Percentiles rank a stretch among this genome's conserved stretches.
Evolutionary conservation across 35 echinoderm and acorn worm species (phyloP).

Genomic region (Lytechinus variegatus): DNA sequence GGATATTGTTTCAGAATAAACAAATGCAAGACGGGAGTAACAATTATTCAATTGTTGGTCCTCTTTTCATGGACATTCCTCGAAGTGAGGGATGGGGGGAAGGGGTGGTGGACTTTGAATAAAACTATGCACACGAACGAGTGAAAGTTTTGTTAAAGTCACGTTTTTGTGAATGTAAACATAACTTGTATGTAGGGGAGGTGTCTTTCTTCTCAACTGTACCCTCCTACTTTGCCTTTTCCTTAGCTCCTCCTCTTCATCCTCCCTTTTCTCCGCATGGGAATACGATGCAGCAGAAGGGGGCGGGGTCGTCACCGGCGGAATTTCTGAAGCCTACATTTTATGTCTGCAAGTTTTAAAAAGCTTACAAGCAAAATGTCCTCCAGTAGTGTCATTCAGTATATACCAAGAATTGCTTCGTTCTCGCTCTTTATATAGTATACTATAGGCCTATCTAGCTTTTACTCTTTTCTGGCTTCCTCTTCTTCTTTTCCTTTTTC

Average conservation of each 20-base stretch:
- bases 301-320: no score
- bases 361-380: no score
- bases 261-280: no score
- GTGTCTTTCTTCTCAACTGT: neutral
- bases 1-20: constrained; percentile 36
- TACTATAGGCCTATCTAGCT: no score
- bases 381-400: no score
- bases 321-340: no score
- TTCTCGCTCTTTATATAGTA: no score
- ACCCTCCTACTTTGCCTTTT: neutral
- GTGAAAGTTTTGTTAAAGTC: neutral
- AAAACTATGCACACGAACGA: neutral
- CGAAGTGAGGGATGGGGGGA: neutral
- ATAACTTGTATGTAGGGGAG: neutral
- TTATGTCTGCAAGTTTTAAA: no score
- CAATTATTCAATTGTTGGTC: constrained; percentile 35
- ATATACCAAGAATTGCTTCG: no score
- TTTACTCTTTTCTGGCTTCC: no score
- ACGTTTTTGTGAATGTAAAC: neutral
- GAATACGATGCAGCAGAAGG: no score
- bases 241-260: neutral
- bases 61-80: constrained; percentile 21
- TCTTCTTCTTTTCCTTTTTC: neutral
- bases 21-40: constrained; percentile 22
- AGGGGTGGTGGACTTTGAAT: neutral